These are phyloP conservation scores for Drosophila pegasa DNA, from an alignment of 2,888 invertebrate species.

Conservation along the genomic window DNA sequence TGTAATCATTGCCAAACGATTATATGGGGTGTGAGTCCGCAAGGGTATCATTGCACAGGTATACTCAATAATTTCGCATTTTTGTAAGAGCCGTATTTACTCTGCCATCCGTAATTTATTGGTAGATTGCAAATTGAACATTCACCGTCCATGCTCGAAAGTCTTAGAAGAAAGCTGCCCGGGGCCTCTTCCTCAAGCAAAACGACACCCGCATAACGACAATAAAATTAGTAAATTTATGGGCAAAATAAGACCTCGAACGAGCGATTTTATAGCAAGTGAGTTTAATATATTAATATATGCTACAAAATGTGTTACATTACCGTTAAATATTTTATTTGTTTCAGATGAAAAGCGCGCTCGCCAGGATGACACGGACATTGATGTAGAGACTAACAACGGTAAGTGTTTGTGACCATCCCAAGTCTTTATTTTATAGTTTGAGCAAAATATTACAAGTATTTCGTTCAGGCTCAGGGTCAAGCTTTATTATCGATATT, in stretches of 20 bases:
- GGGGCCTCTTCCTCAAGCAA: constrained; percentile 87
- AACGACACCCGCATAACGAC: constrained; percentile 87
- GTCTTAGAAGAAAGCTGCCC: constrained; percentile 93
- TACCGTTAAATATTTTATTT: neutral
- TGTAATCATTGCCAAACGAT: constrained; percentile 97
- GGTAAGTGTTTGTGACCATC: constrained; percentile 72
- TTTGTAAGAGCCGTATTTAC: neutral
- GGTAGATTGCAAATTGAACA: constrained; percentile 92
- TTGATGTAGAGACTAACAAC: constrained; percentile 79
- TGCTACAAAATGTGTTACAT: neutral
- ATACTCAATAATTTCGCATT: constrained; percentile 70
- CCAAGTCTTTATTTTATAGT: no score
- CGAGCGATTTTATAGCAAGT: constrained; percentile 81
- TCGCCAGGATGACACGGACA: constrained; percentile 83
- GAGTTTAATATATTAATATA: constrained; percentile 40
- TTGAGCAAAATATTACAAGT: no score
- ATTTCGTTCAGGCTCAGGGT: no score
- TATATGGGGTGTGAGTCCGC: constrained; percentile 98
- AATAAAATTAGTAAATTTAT: constrained; percentile 91
- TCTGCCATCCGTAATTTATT: neutral
- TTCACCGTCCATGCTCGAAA: constrained; percentile 93
- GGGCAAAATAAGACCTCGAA: constrained; percentile 86
- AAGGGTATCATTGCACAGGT: constrained; percentile 98
- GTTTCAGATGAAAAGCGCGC: constrained; percentile 79
- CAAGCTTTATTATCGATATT: no score